phyloP scores from a whole-genome alignment of 2,113 vertebrate species.

The Misgurnus mizolepis region DNA sequence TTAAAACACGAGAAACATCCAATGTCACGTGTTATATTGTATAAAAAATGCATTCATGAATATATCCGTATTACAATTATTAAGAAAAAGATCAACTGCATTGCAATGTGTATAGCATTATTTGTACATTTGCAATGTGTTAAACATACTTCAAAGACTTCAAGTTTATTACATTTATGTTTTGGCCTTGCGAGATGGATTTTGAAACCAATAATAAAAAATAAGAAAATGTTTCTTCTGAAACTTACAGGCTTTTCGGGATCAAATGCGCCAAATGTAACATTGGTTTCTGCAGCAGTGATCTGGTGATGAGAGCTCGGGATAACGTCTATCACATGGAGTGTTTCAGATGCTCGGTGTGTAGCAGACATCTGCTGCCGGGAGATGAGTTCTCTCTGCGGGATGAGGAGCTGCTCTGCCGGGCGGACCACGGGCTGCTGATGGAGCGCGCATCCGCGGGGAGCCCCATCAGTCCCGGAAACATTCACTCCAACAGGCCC shows the following conservation, averaged over 20 bases:
- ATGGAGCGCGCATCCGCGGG: constrained; percentile 77
- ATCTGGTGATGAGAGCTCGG: constrained; percentile 94
- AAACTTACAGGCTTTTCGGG: constrained; percentile 86
- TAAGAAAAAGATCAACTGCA: neutral
- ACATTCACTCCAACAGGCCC: constrained; percentile 69
- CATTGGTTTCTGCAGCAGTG: constrained; percentile 91
- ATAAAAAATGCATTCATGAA: neutral
- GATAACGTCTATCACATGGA: constrained; percentile 94
- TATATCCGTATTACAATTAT: neutral
- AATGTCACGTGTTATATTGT: neutral
- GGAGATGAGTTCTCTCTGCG: constrained; percentile 94
- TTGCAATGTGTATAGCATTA: neutral
- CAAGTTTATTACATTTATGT: neutral
- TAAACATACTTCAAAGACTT: neutral
- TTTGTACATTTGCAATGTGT: neutral
- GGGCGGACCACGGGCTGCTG: constrained; percentile 85
- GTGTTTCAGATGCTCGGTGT: constrained; percentile 94
- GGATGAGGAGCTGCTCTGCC: constrained; percentile 91
- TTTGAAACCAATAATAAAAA: neutral
- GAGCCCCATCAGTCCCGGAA: constrained; percentile 82
- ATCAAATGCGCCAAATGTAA: constrained; percentile 94
- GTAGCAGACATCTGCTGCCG: constrained; percentile 91
- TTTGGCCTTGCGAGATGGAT: too few species aligned
- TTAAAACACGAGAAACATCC: neutral
- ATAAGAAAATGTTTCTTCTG: constrained; percentile 39